Base-by-base conservation (phyloP, 2,888 invertebrate species). In the Euphydryas editha region DNA sequence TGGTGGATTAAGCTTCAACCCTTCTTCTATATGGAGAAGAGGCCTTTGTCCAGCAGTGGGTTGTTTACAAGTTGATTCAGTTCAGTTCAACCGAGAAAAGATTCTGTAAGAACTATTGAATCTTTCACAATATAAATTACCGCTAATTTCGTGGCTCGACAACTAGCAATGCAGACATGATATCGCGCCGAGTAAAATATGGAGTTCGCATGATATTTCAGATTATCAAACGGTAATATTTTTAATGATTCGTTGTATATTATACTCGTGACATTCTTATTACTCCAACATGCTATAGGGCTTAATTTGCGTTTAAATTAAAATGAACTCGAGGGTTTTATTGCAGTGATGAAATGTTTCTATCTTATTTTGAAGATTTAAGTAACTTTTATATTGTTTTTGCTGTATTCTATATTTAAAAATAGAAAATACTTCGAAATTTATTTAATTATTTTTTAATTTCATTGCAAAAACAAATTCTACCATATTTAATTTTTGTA, bases 181-280 rank as follows among this genome's bases (percentile, higher is more conserved):
- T 79, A 83, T 78, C 75, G 78, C 76, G 78, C 75, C 74, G 79
- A 76, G 79, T 78, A 76, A 81, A 82, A 84, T 81, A 79, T 81
- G 80, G 75, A 81, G 76, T 77, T 75, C 74, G 74, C 74, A 76
- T 77, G 74, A 75, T 77, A 76, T 77, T 78, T 74, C 75, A 76
- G 75, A 77, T 73, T 74, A 75, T 72, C 73, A 75, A 76, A 77
- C 72, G 76, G 72, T 73, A 72, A 77, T 75, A 73, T 74, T 74
- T 75, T 75, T 76, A 71, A 77, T 74, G 75, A 76, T 73, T 72
- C 73, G 73, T 70, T 72, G 75, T 67, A 73, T 72, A 68, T 70
- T 70, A 69, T 69, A 69, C 69, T 70, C 62, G 68, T 71, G 69
- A 71, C 72, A 69, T 69, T 72, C 72, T 72, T 72, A 71, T 71